Conservation (phyloP, 2,113 vertebrate genomes). For the Delphinapterus leucas region DNA sequence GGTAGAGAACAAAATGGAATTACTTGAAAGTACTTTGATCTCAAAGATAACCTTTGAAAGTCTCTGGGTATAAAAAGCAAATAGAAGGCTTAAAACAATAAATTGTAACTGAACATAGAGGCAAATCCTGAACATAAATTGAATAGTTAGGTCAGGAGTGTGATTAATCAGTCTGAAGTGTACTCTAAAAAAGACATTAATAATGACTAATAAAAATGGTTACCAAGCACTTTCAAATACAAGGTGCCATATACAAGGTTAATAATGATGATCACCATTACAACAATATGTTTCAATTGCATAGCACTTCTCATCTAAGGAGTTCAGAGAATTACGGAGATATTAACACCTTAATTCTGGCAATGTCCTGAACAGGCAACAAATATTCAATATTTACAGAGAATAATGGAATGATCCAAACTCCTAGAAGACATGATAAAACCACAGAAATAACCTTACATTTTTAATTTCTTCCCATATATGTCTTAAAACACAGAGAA, state of each 20-base stretch:
- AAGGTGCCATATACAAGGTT: neutral
- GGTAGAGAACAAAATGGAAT: neutral
- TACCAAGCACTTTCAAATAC: neutral
- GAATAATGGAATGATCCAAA: neutral
- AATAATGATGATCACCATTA: neutral
- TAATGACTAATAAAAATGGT: conserved; percentile 36
- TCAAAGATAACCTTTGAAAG: conserved; percentile 38
- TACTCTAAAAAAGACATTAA: conserved; percentile 5
- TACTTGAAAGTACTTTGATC: conserved; percentile 39
- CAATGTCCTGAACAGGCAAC: neutral
- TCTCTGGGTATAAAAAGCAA: conserved; percentile 39
- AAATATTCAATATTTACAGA: neutral
- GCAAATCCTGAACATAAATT: neutral
- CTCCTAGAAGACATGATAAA: neutral
- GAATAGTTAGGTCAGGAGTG: conserved; percentile 4
- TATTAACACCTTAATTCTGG: neutral
- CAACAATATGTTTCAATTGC: neutral
- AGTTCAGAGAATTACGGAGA: neutral
- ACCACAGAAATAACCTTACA: neutral
- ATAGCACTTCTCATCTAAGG: neutral
- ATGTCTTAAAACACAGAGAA: neutral
- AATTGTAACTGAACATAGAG: neutral
- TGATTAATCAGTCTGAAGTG: conserved; percentile 28
- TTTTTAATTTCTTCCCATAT: neutral
- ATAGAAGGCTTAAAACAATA: neutral